These are phyloP conservation scores for Scrobipalpa costella DNA, from an alignment of 2,888 invertebrate genomes.

Conservation along the genomic window DNA sequence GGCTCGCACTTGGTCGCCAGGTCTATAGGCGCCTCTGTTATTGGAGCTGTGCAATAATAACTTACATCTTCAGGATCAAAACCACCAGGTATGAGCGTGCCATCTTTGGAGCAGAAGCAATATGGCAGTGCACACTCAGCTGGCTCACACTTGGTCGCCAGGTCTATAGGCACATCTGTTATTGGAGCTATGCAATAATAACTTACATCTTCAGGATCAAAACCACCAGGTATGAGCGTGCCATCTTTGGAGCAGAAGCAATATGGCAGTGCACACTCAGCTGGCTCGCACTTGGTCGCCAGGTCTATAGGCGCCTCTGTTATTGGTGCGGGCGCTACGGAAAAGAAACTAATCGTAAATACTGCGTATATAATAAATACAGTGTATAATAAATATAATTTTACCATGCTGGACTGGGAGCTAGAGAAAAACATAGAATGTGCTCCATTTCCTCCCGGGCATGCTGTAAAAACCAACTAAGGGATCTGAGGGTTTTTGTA, in stretches of 20 bases:
- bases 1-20: slow-evolving; percentile 90
- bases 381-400: too few relatives aligned
- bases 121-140: slow-evolving; percentile 90
- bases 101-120: slow-evolving; percentile 96
- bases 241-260: slow-evolving; percentile 97
- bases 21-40: slow-evolving; percentile 90
- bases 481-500: too few relatives aligned
- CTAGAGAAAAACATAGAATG: not conserved
- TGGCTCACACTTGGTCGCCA: slow-evolving; percentile 89
- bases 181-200: too few relatives aligned
- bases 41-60: too few relatives aligned
- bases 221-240: slow-evolving; percentile 90
- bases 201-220: slow-evolving; percentile 90
- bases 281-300: slow-evolving; percentile 88
- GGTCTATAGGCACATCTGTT: slow-evolving; percentile 90
- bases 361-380: too few relatives aligned
- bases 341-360: slow-evolving; percentile 35
- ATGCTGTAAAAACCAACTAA: too few relatives aligned
- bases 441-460: too few relatives aligned
- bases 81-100: slow-evolving; percentile 92
- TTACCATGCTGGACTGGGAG: too few relatives aligned
- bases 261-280: slow-evolving; percentile 90
- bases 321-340: slow-evolving; percentile 87
- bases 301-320: slow-evolving; percentile 91
- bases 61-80: slow-evolving; percentile 90